Evolutionary conservation across 2,888 invertebrate genomes (phyloP), one percentile per base, ranked within the genome.

Genomic region (Hipparchia sbordonii): DNA sequence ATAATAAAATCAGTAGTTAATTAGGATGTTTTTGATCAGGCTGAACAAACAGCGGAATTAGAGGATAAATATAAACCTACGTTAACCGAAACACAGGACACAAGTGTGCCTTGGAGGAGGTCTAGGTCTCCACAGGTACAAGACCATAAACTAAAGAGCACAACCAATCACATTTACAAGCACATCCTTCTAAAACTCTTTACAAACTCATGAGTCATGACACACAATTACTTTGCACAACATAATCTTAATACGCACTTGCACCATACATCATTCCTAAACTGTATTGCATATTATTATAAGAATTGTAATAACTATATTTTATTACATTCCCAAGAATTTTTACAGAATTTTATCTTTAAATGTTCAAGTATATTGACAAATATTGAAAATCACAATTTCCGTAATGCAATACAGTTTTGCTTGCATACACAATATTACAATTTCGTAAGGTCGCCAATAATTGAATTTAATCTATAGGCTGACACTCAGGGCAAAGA

Each of bases 21-120:
- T 67, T 69, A 63, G 45, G 65, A 67, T 73, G 77, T 82, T 80
- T 71, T 73, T 77, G 76, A 85, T 83, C 84, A 93, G 92, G 92
- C 90, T 70, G 92, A 93, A 88, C 92, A 91, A 85, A 87, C 87
- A 75, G 90, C 93, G 77, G 93, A 92, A 77, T 82, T 90, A 80
- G 91, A 92, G 79, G 92, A 91, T 76, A 84, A 85, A 80, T 91
- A 88, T 82, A 89, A 85, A 84, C 92, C 93, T 59, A 92, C 89
- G 83, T 85, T 92, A 79, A 84, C 87, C 69, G 89, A 91, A 77
- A 85, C 88, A 82, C 81, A 87, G 76, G 87, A 90, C 76, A 78
- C 78, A 68, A 78, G 81, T 71, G 82, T 83, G 67, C 90, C 90
- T 39, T 91, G 91, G 91, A 89, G 92, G 86, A 87, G 87, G 80